Base-by-base conservation (phyloP, 1,140 invertebrate species). In the Polypedilum pembai region DNA sequence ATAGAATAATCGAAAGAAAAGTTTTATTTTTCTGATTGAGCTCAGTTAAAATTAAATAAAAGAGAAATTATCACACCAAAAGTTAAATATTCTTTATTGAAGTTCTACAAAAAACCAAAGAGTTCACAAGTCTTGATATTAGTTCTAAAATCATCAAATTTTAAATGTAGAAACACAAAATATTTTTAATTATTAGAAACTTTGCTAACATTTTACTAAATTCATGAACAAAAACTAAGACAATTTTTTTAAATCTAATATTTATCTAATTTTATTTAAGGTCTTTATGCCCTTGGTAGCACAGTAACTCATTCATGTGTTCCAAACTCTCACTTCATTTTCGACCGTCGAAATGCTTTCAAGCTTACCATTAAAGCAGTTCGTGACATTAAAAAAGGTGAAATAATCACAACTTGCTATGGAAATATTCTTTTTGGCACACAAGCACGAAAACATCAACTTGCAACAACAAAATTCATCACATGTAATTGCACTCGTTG, bases 361-460 rank as follows among this genome's bases (percentile, higher is more conserved):
- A 86, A 83, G 76, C 90, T 92, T 40, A 87, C 86, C 1, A 84
- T 93, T 0, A 85, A 85, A 76, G 88, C 89, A 7, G 87, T 89
- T 0, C 82, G 87, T 66, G 82, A 86, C 17, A 87, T 94, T 75
- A 81, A 85, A 76, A 89, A 90, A 79, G 90, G 88, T 0, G 85
- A 89, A 56, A 89, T 92, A 78, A 84, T 94, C 8, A 87, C 85
- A n/a, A 93, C 91, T 0, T 92, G 90, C 85, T 93, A 95, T 76
- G 93, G 92, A 1, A 92, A 94, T 79, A 91, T 91, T 4, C 82
- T 95, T 73, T 94, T 91, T 92, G 90, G 91, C 1, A 95, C 92
- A 0, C 87, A 89, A 78, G 87, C 88, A 15, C 85, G 94, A 76
- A 85, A 89, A 74, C 88, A 92, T 77, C 92, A 94, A 85, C 83